These are phyloP conservation scores for Drosophila neonasuta DNA, from an alignment of 2,888 invertebrate genomes.

Conservation along the genomic window DNA sequence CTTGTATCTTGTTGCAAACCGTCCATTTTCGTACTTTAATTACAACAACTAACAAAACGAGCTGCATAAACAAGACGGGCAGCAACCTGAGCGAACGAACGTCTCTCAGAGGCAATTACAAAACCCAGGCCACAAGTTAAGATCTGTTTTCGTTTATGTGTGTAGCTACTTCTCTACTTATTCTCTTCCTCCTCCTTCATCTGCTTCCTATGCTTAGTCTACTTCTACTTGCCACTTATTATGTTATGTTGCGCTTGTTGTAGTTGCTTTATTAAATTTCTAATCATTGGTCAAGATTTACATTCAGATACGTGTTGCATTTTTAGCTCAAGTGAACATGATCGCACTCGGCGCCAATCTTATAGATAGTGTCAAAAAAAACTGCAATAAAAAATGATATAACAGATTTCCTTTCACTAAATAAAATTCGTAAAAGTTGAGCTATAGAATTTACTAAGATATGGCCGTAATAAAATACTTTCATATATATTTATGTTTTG, in stretches of 20 bases:
- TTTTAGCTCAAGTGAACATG: slow-evolving; percentile 12
- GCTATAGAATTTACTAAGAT: background rate
- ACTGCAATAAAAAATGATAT: background rate
- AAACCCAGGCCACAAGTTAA: slow-evolving; percentile 55
- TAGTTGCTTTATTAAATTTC: slow-evolving; percentile 64
- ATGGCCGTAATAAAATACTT: no score
- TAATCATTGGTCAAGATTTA: slow-evolving; percentile 52
- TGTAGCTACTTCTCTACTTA: slow-evolving; percentile 1
- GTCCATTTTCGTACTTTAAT: slow-evolving; percentile 73
- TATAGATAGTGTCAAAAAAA: slow-evolving; percentile 5
- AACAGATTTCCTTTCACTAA: slow-evolving; percentile 8
- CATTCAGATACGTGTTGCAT: slow-evolving; percentile 35
- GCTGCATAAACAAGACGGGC: slow-evolving; percentile 49
- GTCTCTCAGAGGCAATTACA: slow-evolving; percentile 62
- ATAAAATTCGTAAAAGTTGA: background rate
- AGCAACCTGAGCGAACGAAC: slow-evolving; percentile 32
- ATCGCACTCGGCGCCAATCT: background rate
- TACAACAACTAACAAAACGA: slow-evolving; percentile 72
- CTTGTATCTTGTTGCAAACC: slow-evolving; percentile 51
- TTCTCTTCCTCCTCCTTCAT: background rate
- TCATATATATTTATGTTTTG: no score
- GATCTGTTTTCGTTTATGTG: slow-evolving; percentile 48
- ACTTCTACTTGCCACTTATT: slow-evolving; percentile 42
- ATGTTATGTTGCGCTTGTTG: slow-evolving; percentile 40
- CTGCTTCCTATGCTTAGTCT: background rate